Evolutionary conservation across 2,113 vertebrate species (phyloP).

Genomic region (Atlantisia rogersi): DNA sequence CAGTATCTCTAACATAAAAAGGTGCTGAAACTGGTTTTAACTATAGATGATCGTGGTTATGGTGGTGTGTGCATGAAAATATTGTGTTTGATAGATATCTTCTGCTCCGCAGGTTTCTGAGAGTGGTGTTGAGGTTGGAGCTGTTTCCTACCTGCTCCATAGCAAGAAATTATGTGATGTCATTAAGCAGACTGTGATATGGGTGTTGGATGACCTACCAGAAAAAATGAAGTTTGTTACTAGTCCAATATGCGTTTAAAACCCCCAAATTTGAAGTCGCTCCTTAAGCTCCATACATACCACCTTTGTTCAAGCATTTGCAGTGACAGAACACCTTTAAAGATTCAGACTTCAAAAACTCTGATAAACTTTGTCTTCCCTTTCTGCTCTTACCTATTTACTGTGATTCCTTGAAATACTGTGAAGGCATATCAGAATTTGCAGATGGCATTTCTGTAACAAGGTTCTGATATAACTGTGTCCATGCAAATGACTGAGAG

Average conservation of each 20-base stretch:
- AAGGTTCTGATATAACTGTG: fast-evolving
- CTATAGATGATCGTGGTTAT: background rate
- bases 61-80: background rate
- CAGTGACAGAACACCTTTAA: fast-evolving
- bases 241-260: background rate
- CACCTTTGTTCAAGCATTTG: background rate
- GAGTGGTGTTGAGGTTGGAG: background rate
- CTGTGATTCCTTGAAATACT: fast-evolving
- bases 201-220: background rate
- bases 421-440: background rate
- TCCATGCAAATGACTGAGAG: background rate
- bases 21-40: background rate
- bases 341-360: background rate
- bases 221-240: background rate
- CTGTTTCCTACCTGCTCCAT: background rate
- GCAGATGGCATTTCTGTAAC: background rate
- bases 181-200: background rate
- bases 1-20: background rate
- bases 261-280: background rate
- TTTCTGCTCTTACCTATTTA: background rate
- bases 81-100: background rate
- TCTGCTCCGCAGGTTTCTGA: background rate
- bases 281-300: background rate
- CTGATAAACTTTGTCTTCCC: background rate
- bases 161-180: background rate